Evolutionary conservation across 2,888 invertebrate genomes (phyloP), one percentile per base, ranked within the genome.

Genomic region (Argyresthia goedartella): DNA sequence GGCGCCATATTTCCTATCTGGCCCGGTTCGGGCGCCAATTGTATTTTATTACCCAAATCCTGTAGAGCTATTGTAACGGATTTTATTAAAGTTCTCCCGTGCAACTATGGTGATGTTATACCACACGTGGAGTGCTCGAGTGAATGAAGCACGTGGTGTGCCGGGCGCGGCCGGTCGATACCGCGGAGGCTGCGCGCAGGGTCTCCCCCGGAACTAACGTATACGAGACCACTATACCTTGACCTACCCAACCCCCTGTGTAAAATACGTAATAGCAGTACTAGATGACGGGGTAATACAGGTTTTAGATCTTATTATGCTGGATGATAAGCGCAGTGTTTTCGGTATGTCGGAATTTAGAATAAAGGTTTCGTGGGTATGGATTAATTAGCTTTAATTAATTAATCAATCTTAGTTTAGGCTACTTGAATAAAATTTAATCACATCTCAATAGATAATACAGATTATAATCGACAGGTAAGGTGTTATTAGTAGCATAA

Each of bases 141-240:
- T 76, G 78, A 79, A 77, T 79, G 77, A 56, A 72, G 60, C 76
- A 75, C 75, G 73, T 76, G 71, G 56, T 53, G 55, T 8, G 45
- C 34, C 46, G 33, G 47, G 43, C n/a, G 59, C 70, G 76, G 78
- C 75, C 69, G 76, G 72, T 79, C 78, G 71, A 79, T 79, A 79
- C 58, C 57, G 64, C 70, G 74, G 78, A 78, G 78, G 76, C 78
- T 78, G 78, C 78, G 78, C 78, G 65, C 62, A 69, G 71, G 67
- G 73, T 65, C 62, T 62, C 54, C 56, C 69, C 73, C 72, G 70
- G 69, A 64, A 60, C 60, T 62, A 39, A 39, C 39, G n/a, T n/a
- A 39, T 8, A 25, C 39, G 10, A 39, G 39, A 39, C 39, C 39
- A 44, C 7, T 9, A 8, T 14, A 14, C 15, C 44, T 15, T 14